A percentile compares a stretch with the other conserved stretches of the same genome.
Evolutionary conservation across 2,888 invertebrate genomes (phyloP).

Genomic region (Allacma fusca): DNA sequence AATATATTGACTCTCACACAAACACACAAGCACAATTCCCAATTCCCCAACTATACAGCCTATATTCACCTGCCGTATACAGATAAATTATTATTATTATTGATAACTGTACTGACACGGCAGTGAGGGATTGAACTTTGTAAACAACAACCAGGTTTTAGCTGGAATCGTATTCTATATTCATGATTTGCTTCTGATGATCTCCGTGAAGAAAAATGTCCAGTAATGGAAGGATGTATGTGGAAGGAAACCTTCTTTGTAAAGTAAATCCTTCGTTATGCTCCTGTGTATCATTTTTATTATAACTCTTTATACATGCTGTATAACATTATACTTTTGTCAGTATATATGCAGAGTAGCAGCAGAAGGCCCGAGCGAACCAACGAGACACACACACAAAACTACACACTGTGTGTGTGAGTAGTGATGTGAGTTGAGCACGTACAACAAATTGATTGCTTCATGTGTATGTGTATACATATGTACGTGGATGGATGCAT

Average conservation of each 20-base stretch:
- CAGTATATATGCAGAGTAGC: not conserved
- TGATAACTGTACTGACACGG: too few species aligned
- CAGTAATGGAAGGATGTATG: not conserved
- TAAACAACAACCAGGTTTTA: too few species aligned
- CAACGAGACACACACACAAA: not conserved
- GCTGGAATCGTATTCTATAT: too few species aligned
- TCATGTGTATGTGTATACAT: constrained; percentile 10
- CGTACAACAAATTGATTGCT: constrained; percentile 16
- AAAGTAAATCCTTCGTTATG: not conserved
- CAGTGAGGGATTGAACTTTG: too few species aligned
- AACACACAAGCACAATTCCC: too few species aligned
- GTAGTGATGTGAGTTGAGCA: not conserved
- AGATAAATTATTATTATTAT: too few species aligned
- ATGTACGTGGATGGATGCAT: not conserved
- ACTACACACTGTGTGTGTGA: not conserved
- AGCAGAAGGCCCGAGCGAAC: not conserved
- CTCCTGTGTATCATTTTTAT: constrained; percentile 5
- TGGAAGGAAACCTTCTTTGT: too few species aligned
- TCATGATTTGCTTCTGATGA: not conserved
- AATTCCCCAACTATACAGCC: too few species aligned
- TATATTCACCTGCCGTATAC: too few species aligned
- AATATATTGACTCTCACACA: too few species aligned
- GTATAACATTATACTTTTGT: not conserved
- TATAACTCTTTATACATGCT: constrained; percentile 10
- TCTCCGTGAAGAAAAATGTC: constrained; percentile 10